Evolutionary conservation across 2,113 vertebrate genomes (phyloP).

Genomic region (Dascyllus trimaculatus): DNA sequence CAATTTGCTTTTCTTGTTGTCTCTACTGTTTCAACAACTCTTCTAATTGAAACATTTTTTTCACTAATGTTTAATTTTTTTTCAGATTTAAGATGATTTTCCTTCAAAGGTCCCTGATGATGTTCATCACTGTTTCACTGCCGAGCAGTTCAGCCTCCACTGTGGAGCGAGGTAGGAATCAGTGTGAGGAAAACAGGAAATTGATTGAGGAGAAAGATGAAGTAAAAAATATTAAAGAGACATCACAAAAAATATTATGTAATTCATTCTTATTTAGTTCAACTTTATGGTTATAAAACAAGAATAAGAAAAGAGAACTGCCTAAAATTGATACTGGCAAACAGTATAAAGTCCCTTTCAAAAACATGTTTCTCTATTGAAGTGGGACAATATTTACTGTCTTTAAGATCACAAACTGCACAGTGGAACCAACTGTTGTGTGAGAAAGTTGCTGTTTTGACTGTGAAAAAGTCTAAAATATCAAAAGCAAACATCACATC

Average conservation of each 20-base stretch:
- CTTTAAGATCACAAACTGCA: background rate
- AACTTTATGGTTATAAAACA: background rate
- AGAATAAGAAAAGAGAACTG: too few relatives aligned
- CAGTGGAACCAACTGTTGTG: background rate
- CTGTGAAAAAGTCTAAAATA: constrained; percentile 27
- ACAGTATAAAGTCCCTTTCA: too few relatives aligned
- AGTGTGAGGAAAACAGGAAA: background rate
- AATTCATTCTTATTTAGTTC: background rate
- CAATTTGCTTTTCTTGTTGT: too few relatives aligned
- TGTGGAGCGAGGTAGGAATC: constrained; percentile 39
- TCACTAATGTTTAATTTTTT: background rate
- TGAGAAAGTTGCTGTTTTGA: constrained; percentile 3
- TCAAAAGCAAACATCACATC: constrained; percentile 38
- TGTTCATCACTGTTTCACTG: constrained; percentile 51
- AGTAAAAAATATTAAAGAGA: background rate
- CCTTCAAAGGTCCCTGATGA: constrained; percentile 7
- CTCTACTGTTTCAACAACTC: too few relatives aligned
- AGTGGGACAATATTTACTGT: too few relatives aligned
- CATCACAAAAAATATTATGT: too few relatives aligned
- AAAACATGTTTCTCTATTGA: too few relatives aligned
- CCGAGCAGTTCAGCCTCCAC: constrained; percentile 12
- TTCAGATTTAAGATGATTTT: constrained; percentile 62
- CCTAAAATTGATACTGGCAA: too few relatives aligned
- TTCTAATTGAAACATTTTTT: too few relatives aligned
- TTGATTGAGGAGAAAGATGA: background rate